A percentile compares a stretch with the other conserved stretches of the same genome.
These are phyloP conservation scores for Emesis russula DNA, from an alignment of 2,888 invertebrate genomes.

Conservation along the genomic window DNA sequence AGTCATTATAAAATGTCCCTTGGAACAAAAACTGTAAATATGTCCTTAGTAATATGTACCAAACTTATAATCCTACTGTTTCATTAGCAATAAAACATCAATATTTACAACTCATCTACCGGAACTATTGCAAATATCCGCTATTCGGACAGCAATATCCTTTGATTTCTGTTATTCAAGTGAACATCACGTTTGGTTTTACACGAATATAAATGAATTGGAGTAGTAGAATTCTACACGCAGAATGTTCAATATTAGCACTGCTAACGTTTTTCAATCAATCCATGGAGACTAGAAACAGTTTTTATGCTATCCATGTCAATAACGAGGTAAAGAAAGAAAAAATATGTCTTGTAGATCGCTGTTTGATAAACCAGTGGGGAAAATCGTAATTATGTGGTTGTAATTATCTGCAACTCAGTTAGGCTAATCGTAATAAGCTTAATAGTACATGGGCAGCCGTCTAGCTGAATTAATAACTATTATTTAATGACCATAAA, in stretches of 20 bases:
- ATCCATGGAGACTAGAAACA: background rate
- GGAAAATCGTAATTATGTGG: too few species aligned
- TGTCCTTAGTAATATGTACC: background rate
- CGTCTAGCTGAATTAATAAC: too few species aligned
- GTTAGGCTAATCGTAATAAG: too few species aligned
- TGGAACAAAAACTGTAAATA: too few species aligned
- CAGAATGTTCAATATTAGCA: background rate
- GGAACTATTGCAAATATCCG: conserved; percentile 14
- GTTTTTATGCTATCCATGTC: too few species aligned
- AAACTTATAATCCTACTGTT: background rate
- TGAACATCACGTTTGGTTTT: conserved; percentile 5
- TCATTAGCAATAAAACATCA: conserved; percentile 3
- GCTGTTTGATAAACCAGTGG: too few species aligned
- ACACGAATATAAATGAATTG: conserved; percentile 15
- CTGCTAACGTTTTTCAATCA: background rate
- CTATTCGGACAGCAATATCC: conserved; percentile 19
- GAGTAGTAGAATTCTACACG: background rate
- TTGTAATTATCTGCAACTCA: too few species aligned
- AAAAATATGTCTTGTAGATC: too few species aligned
- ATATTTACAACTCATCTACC: background rate
- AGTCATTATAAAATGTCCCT: too few species aligned
- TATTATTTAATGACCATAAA: too few species aligned
- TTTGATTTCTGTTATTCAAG: conserved; percentile 29
- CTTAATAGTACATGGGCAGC: too few species aligned
- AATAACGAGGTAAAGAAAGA: too few species aligned